A percentile compares a stretch with the other conserved stretches of the same genome.
phyloP scores from a whole-genome alignment of 2,888 invertebrate species.

The Patella caerulea region DNA sequence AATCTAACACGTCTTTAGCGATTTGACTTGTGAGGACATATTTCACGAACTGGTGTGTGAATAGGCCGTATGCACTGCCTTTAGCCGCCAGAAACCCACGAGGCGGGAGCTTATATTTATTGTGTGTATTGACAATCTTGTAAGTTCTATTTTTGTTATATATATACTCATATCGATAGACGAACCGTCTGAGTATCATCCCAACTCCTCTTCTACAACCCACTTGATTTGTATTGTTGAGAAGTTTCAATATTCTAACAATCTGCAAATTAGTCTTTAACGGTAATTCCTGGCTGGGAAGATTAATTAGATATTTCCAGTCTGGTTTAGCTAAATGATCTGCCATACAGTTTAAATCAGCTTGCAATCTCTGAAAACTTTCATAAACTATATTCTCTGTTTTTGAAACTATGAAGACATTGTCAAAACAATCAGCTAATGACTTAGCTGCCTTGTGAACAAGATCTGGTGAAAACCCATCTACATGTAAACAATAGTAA shows the following conservation, averaged over 20 bases:
- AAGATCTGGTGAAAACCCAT: conserved; percentile 45
- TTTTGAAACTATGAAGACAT: conserved; percentile 67
- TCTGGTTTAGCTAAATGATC: conserved; percentile 47
- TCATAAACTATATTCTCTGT: conserved; percentile 65
- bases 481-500: conserved; percentile 69
- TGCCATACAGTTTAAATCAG: conserved; percentile 69
- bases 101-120: conserved; percentile 38
- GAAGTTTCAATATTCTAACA: conserved; percentile 65
- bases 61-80: conserved; percentile 68
- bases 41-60: conserved; percentile 64
- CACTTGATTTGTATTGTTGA: conserved; percentile 69
- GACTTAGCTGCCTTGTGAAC: conserved; percentile 47
- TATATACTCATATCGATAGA: conserved; percentile 34
- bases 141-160: conserved; percentile 14
- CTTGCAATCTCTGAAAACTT: conserved; percentile 64
- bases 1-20: conserved; percentile 61
- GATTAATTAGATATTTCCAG: conserved; percentile 71
- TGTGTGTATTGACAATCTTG: background rate
- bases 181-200: conserved; percentile 36
- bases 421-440: conserved; percentile 62
- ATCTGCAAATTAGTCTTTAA: conserved; percentile 68
- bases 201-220: conserved; percentile 33
- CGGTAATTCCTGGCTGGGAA: conserved; percentile 68
- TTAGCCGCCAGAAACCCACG: conserved; percentile 35
- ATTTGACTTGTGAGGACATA: conserved; percentile 56